Percentiles rank a stretch among this genome's conserved stretches.
Conservation (phyloP, 2,888 invertebrate species). For the Heliothis peltigera region DNA sequence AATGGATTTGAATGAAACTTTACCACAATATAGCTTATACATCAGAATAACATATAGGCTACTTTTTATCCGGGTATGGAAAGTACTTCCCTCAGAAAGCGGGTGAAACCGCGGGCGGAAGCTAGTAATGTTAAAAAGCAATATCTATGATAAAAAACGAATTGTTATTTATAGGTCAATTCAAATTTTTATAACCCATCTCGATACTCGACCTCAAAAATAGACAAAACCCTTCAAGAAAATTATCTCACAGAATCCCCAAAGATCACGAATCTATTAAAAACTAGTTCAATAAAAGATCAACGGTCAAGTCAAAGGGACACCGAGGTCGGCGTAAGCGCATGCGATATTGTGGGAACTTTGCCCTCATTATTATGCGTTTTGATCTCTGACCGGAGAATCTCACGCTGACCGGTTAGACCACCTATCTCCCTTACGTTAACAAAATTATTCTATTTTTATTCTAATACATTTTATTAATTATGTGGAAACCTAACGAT, state of each 20-base stretch:
- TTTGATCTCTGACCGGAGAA: slow-evolving; percentile 77
- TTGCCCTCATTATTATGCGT: slow-evolving; percentile 60
- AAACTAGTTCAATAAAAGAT: slow-evolving; percentile 72
- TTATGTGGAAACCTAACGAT: slow-evolving; percentile 72
- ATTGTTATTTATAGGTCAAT: neutral
- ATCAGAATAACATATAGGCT: too few relatives aligned
- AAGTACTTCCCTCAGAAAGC: too few relatives aligned
- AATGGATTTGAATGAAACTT: too few relatives aligned
- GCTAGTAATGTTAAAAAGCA: too few relatives aligned
- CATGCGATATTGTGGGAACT: slow-evolving; percentile 80
- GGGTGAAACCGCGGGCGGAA: too few relatives aligned
- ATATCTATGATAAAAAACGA: neutral
- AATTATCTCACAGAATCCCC: slow-evolving; percentile 17
- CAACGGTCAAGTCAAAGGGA: slow-evolving; percentile 82
- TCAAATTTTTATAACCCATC: neutral
- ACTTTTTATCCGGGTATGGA: too few relatives aligned
- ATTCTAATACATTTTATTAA: slow-evolving; percentile 73
- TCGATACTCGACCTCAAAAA: slow-evolving; percentile 6
- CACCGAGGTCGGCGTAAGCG: slow-evolving; percentile 74
- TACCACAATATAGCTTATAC: too few relatives aligned
- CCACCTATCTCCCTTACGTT: slow-evolving; percentile 68
- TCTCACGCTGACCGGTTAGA: slow-evolving; percentile 83
- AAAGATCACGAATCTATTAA: slow-evolving; percentile 44
- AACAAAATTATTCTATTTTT: slow-evolving; percentile 76
- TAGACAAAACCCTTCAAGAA: slow-evolving; percentile 27